Conservation (phyloP, 2,113 vertebrate genomes). For the Tretioscincus oriximinensis region DNA sequence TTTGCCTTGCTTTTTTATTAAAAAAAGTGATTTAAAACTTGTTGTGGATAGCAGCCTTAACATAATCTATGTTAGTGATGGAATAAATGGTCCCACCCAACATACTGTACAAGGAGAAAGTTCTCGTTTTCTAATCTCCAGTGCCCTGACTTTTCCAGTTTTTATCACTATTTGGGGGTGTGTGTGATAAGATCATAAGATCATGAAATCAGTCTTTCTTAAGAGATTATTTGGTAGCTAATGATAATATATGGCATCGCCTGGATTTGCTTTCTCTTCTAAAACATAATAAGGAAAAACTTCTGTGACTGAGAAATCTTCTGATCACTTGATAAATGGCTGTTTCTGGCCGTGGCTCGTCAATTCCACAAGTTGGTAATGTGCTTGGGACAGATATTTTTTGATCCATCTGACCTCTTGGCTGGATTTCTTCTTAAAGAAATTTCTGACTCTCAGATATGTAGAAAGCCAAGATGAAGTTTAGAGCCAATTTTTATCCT, state of each 20-base stretch:
- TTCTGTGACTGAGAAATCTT: not conserved
- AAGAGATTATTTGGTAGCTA: not conserved
- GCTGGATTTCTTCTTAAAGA: not conserved
- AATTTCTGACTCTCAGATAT: not conserved
- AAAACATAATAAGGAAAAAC: not conserved
- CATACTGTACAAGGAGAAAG: not conserved
- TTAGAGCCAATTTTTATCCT: not conserved
- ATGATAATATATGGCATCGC: not conserved
- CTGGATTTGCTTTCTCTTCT: not conserved
- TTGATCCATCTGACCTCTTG: not conserved
- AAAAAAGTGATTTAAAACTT: not conserved
- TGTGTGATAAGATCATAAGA: not conserved
- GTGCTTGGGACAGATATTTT: not conserved
- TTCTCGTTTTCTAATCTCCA: not conserved
- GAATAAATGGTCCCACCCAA: not conserved
- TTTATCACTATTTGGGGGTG: too few relatives aligned
- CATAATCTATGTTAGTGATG: not conserved
- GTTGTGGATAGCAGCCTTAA: too few relatives aligned
- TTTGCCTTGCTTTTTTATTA: not conserved
- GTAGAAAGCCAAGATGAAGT: not conserved
- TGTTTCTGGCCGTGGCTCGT: not conserved
- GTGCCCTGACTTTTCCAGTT: not conserved
- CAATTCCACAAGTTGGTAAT: not conserved
- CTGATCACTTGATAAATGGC: not conserved
- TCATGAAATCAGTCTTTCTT: not conserved